Evolutionary conservation across 2,113 vertebrate species (phyloP).

Genomic region (Pantherophis guttatus): DNA sequence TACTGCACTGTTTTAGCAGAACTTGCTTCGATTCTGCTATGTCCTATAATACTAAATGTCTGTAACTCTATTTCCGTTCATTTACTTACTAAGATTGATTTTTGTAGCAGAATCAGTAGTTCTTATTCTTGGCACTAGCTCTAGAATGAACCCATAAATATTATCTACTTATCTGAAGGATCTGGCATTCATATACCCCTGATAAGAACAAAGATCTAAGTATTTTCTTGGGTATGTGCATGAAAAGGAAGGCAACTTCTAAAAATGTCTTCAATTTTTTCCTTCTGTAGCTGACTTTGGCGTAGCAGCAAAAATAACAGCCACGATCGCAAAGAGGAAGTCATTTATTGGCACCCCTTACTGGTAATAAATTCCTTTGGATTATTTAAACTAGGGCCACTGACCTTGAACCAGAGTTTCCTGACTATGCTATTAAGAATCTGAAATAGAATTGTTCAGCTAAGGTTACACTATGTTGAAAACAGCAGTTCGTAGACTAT

Average conservation of each 20-base stretch:
- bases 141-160: not conserved
- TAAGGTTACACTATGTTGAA: not conserved
- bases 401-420: not conserved
- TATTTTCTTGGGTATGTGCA: not conserved
- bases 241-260: not conserved
- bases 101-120: not conserved
- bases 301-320: conserved; percentile 98
- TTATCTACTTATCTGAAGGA: not conserved
- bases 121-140: not conserved
- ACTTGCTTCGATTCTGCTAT: not conserved
- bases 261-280: conserved; percentile 24
- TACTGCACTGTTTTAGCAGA: not conserved
- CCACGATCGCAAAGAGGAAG: conserved; percentile 98
- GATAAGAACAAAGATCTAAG: not conserved
- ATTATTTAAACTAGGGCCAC: not conserved
- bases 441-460: not conserved
- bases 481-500: not conserved
- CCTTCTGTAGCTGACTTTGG: conserved; percentile 89
- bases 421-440: not conserved
- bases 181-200: not conserved
- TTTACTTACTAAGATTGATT: not conserved
- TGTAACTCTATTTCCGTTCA: not conserved
- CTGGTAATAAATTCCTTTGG: conserved; percentile 76
- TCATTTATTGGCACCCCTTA: conserved; percentile 99
- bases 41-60: not conserved